Percentiles rank a stretch among this genome's conserved stretches.
These are phyloP conservation scores for Drosophila barbarae DNA, from an alignment of 2,888 invertebrate species.

Conservation along the genomic window DNA sequence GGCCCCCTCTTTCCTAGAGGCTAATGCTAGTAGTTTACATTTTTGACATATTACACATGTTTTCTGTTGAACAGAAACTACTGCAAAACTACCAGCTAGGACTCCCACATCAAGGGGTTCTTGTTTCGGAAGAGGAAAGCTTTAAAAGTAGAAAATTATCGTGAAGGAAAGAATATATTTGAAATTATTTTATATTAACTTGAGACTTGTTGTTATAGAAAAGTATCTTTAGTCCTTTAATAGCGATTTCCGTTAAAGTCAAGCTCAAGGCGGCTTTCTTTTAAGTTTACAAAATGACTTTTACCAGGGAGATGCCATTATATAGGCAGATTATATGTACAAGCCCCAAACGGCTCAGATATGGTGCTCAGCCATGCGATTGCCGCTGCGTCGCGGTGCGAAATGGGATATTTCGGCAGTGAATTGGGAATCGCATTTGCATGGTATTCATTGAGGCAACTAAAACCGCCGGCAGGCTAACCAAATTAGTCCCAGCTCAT, in stretches of 20 bases:
- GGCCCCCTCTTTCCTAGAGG: background rate
- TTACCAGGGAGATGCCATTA: background rate
- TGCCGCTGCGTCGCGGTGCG: constrained; percentile 3
- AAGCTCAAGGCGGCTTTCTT: background rate
- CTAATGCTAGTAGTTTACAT: constrained; percentile 4
- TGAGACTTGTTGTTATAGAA: background rate
- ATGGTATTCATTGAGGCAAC: constrained; percentile 31
- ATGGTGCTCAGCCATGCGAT: constrained; percentile 14
- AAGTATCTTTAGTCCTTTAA: background rate
- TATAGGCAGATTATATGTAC: background rate
- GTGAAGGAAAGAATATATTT: background rate
- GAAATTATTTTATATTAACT: too few species aligned
- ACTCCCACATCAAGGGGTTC: background rate
- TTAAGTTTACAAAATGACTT: background rate
- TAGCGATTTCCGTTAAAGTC: background rate
- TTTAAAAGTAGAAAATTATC: background rate
- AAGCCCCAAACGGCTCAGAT: background rate
- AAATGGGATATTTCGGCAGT: constrained; percentile 30
- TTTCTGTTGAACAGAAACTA: background rate
- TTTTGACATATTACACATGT: constrained; percentile 9
- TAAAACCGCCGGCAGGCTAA: constrained; percentile 32
- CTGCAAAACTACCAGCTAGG: background rate
- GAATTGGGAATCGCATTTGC: constrained; percentile 31
- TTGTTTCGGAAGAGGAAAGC: background rate
- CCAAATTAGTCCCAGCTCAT: constrained; percentile 44